Evolutionary conservation across 1,140 invertebrate genomes (phyloP), one percentile per base, ranked within the genome.

Genomic region (Eubasilissa regina): DNA sequence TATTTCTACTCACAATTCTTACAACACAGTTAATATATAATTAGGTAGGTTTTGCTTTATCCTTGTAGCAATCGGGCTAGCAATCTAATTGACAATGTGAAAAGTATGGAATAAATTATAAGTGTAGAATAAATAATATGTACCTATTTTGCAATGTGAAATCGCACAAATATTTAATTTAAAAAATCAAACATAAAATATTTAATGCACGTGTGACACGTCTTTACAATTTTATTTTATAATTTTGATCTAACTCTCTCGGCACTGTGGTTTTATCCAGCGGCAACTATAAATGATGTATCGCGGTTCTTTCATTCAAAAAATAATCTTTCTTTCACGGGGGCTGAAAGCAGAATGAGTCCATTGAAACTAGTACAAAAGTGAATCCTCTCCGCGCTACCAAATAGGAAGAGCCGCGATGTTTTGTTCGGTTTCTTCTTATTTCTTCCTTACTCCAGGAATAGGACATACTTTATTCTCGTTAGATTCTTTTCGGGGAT

Each of bases 341-440:
- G 25, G 17, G n/a, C 75, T 77, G 60, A 66, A 77, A 45, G 60
- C 75, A 64, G 64, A 77, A 68, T 70, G 51, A 77, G 76, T 77
- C 76, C 58, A 77, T 77, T 77, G 76, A 77, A 77, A 77, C 76
- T 77, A 45, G 76, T 47, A 70, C 75, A 77, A 77, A 77, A 77
- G 76, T 77, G 70, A 68, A 77, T 77, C 64, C 76, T 77, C 70
- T 51, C 21, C 66, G 44, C 76, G 19, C 47, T 77, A 17, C 64
- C 64, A 21, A 70, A 55, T 48, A 70, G 66, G 66, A 45, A 51
- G 64, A 70, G 76, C 64, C 19, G 76, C 56, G 76, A 77, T 77
- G 70, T 68, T 77, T 77, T 77, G 76, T 77, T 70, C 56, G 15
- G 25, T 75, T 35, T 75, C 7, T 74, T 75, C 47, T 45, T 43